Evolutionary conservation across 1,140 invertebrate species (phyloP).

Genomic region (Trachelipus rathkii): DNA sequence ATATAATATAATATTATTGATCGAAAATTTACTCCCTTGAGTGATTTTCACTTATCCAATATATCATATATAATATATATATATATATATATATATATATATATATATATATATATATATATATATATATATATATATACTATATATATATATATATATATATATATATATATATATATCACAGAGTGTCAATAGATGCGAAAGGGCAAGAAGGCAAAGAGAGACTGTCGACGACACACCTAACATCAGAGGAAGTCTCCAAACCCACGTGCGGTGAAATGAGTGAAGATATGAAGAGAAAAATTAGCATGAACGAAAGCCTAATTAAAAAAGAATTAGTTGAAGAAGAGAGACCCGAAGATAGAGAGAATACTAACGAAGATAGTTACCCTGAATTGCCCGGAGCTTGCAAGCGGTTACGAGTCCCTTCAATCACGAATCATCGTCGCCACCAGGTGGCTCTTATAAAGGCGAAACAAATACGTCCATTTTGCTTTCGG

Average conservation of each 20-base stretch:
- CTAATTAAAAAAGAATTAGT: neutral
- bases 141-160: no score
- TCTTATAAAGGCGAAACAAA: constrained; percentile 27
- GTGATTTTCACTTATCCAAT: no score
- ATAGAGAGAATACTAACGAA: neutral
- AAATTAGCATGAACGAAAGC: neutral
- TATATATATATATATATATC: no score
- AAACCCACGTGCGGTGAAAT: no score
- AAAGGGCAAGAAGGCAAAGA: no score
- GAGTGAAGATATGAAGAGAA: neutral
- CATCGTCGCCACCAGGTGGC: neutral
- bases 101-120: no score
- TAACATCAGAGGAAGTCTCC: no score
- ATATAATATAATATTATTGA: no score
- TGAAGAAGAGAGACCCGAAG: neutral
- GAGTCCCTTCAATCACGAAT: neutral
- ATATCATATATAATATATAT: neutral
- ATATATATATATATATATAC: no score
- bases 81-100: neutral
- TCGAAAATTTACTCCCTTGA: no score
- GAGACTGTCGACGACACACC: no score
- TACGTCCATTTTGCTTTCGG: constrained; percentile 42
- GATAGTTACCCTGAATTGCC: neutral
- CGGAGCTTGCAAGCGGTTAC: neutral
- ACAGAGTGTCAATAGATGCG: no score